Percentiles rank a stretch among this genome's conserved stretches.
Conservation (phyloP, 2,888 invertebrate genomes). For the Gymnoscelis rufifasciata region DNA sequence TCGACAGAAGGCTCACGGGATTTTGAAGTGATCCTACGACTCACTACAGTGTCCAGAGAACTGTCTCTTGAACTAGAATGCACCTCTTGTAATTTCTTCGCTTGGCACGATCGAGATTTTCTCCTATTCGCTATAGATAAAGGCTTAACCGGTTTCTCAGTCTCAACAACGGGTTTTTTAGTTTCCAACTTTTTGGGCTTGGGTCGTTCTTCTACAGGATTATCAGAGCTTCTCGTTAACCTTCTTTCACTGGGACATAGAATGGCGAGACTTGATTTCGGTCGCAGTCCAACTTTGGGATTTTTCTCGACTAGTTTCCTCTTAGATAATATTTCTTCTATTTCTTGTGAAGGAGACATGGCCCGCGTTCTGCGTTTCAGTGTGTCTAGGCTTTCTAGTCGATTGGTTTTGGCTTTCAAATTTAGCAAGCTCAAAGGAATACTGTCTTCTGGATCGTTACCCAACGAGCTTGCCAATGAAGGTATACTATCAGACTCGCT, state of each 20-base stretch:
- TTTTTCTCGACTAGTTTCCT: constrained; percentile 60
- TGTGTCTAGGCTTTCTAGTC: constrained; percentile 60
- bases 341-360: constrained; percentile 79
- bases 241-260: constrained; percentile 65
- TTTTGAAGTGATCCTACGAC: constrained; percentile 54
- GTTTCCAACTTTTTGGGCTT: constrained; percentile 51
- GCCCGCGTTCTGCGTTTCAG: constrained; percentile 79
- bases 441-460: constrained; percentile 79
- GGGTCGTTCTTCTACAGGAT: constrained; percentile 50
- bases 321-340: constrained; percentile 75
- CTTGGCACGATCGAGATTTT: constrained; percentile 66
- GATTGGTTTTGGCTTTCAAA: constrained; percentile 54
- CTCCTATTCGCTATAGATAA: constrained; percentile 53
- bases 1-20: constrained; percentile 69
- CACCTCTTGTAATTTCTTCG: constrained; percentile 52
- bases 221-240: constrained; percentile 65
- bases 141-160: constrained; percentile 42
- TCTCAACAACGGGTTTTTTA: constrained; percentile 39
- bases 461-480: constrained; percentile 64
- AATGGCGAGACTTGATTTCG: constrained; percentile 69
- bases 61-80: constrained; percentile 72
- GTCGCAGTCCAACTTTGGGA: constrained; percentile 55
- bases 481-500: constrained; percentile 81
- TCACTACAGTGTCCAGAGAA: constrained; percentile 64
- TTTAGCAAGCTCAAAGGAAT: constrained; percentile 76